Conservation (phyloP, 2,797 vertebrate genomes). For the Xiphorhynchus erythropygius region DNA sequence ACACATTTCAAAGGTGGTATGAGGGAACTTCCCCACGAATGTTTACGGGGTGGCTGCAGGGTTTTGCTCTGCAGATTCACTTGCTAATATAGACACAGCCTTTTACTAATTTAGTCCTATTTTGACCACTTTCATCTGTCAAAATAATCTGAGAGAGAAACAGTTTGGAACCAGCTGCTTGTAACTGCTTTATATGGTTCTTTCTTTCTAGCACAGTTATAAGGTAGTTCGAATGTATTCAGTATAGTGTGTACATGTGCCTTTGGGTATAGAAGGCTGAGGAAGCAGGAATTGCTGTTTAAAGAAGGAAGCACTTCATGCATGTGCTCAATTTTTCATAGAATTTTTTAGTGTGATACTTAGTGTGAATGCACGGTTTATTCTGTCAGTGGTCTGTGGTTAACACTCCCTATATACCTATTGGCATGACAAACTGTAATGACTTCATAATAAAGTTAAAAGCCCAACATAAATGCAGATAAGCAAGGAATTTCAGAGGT, state of each 20-base stretch:
- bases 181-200: neutral
- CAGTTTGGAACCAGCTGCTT: neutral
- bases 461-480: neutral
- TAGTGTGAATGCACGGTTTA: constrained; percentile 39
- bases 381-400: constrained; percentile 26
- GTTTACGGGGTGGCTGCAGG: neutral
- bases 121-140: neutral
- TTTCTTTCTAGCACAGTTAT: neutral
- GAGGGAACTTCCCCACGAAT: neutral
- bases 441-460: constrained; percentile 52
- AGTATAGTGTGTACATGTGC: neutral
- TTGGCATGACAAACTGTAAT: constrained; percentile 42
- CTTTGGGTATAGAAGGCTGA: neutral
- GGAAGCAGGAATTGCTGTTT: neutral
- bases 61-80: neutral
- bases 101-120: neutral
- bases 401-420: constrained; percentile 25
- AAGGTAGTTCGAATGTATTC: neutral
- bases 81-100: neutral
- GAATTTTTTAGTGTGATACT: neutral
- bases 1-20: neutral
- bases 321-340: constrained; percentile 16
- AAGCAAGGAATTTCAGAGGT: neutral
- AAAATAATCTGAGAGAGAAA: neutral
- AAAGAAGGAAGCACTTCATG: neutral